These are phyloP conservation scores for Ispidina lecontei DNA, from an alignment of 2,797 vertebrate species.

Conservation along the genomic window DNA sequence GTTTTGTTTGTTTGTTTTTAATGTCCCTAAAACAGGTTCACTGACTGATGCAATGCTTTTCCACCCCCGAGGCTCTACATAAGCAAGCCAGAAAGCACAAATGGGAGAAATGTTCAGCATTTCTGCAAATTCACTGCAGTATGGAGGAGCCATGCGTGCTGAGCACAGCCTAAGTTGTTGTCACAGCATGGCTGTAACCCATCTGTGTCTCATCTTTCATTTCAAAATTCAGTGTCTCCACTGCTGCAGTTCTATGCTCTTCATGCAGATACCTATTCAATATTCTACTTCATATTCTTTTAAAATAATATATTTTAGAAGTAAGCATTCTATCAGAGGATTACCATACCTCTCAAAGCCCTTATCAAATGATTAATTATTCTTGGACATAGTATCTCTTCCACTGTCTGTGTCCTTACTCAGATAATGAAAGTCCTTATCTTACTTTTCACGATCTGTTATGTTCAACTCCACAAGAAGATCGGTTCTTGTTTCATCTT, in stretches of 20 bases:
- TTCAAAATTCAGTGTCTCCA: neutral
- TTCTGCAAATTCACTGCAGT: neutral
- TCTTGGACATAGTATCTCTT: neutral
- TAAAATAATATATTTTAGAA: neutral
- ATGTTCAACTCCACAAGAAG: neutral
- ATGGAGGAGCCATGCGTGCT: neutral
- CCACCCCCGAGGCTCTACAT: neutral
- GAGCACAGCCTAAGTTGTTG: neutral
- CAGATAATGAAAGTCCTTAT: constrained; percentile 10
- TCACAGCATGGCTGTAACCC: neutral
- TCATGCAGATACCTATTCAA: neutral
- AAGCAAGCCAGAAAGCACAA: neutral
- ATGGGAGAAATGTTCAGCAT: neutral
- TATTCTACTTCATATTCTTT: neutral
- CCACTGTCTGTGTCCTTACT: neutral
- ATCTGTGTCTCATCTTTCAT: neutral
- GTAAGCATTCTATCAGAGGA: neutral
- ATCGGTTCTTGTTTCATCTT: neutral
- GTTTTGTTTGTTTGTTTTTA: neutral
- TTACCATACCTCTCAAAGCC: neutral
- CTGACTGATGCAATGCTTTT: neutral
- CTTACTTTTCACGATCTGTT: neutral
- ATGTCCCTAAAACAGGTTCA: neutral
- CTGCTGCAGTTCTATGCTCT: neutral
- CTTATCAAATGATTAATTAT: neutral